These are phyloP conservation scores for Megastigmus dorsalis DNA, from an alignment of 2,888 invertebrate species.

Conservation along the genomic window DNA sequence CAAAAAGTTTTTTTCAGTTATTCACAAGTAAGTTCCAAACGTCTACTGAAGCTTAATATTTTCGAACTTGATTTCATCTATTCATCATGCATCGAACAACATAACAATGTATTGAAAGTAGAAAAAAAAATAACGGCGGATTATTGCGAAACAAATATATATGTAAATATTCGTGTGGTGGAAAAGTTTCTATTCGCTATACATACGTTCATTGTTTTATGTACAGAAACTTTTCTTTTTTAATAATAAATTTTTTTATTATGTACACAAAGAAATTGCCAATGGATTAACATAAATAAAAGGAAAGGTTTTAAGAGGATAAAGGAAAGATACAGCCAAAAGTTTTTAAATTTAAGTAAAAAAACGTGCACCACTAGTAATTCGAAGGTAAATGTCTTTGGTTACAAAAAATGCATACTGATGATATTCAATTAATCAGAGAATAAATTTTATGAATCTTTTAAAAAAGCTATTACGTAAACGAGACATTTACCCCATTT, in stretches of 20 bases:
- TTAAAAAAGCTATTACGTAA: not conserved
- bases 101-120: constrained; percentile 12
- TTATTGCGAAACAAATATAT: constrained; percentile 1
- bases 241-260: not conserved
- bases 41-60: constrained; percentile 8
- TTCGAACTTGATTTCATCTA: not conserved
- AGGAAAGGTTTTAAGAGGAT: not conserved
- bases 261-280: not conserved
- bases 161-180: not conserved
- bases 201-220: not conserved
- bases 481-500: constrained; percentile 14
- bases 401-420: not conserved
- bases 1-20: constrained; percentile 61
- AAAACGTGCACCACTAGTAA: constrained; percentile 22
- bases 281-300: constrained; percentile 3
- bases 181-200: constrained; percentile 2
- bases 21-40: not conserved
- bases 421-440: too few relatives aligned
- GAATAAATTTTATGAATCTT: too few relatives aligned
- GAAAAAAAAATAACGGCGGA: not conserved
- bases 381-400: constrained; percentile 21
- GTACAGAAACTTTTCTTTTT: constrained; percentile 9
- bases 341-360: not conserved
- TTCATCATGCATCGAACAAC: constrained; percentile 32
- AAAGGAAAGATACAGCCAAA: constrained; percentile 15